A percentile compares a stretch with the other conserved stretches of the same genome.
These are phyloP conservation scores for Liodrosophila aerea DNA, from an alignment of 2,888 invertebrate species.

Conservation along the genomic window DNA sequence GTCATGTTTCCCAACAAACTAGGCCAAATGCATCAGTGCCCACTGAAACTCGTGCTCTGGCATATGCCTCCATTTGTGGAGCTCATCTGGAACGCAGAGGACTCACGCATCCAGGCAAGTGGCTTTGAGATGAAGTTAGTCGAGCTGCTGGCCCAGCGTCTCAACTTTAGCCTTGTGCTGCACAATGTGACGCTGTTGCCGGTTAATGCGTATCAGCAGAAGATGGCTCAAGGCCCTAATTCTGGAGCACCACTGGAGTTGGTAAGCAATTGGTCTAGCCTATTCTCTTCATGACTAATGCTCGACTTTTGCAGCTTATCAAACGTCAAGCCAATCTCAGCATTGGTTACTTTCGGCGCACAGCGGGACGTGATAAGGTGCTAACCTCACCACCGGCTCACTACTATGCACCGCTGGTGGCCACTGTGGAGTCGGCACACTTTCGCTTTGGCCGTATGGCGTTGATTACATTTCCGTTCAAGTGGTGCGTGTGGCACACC, in stretches of 20 bases:
- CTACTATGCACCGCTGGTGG: slow-evolving; percentile 59
- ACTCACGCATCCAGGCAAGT: neutral
- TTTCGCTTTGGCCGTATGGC: slow-evolving; percentile 45
- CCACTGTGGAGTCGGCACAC: slow-evolving; percentile 36
- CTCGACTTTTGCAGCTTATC: slow-evolving; percentile 46
- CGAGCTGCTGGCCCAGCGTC: slow-evolving; percentile 43
- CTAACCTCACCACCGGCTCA: slow-evolving; percentile 59
- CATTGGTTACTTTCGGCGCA: slow-evolving; percentile 65
- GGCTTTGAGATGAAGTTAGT: slow-evolving; percentile 69
- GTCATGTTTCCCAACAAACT: slow-evolving; percentile 67
- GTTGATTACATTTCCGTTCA: slow-evolving; percentile 56
- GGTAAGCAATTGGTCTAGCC: slow-evolving; percentile 40
- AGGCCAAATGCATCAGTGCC: slow-evolving; percentile 62
- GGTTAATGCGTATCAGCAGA: slow-evolving; percentile 29
- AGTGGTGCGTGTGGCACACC: slow-evolving; percentile 43
- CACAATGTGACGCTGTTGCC: slow-evolving; percentile 30
- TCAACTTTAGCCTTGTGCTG: slow-evolving; percentile 59
- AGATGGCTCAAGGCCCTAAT: slow-evolving; percentile 24
- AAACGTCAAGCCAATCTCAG: slow-evolving; percentile 49
- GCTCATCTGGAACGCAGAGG: slow-evolving; percentile 9
- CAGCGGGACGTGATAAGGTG: slow-evolving; percentile 29
- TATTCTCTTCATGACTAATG: no score
- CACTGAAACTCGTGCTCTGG: slow-evolving; percentile 48
- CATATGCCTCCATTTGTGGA: slow-evolving; percentile 59
- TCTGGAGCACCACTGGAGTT: slow-evolving; percentile 47